Percentiles rank a stretch among this genome's conserved stretches.
These are phyloP conservation scores for Simalia tracyae DNA, from an alignment of 2,797 vertebrate species.

Conservation along the genomic window DNA sequence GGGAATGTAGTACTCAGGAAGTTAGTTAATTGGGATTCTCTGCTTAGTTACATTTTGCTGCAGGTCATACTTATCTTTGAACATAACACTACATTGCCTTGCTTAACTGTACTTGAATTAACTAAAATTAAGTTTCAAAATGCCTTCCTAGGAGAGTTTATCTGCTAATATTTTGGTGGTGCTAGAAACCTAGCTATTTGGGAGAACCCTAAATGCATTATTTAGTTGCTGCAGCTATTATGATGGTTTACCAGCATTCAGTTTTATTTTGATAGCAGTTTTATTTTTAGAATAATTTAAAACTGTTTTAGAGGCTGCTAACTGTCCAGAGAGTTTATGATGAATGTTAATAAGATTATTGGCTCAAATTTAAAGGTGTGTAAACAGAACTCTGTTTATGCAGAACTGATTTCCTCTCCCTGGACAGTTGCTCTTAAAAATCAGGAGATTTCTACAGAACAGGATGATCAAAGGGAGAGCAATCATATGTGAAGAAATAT, in stretches of 20 bases:
- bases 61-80: neutral
- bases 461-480: neutral
- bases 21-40: neutral
- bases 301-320: neutral
- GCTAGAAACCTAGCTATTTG: neutral
- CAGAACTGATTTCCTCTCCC: neutral
- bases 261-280: neutral
- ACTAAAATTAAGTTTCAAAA: neutral
- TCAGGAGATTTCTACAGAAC: neutral
- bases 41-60: neutral
- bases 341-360: neutral
- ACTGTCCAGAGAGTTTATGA: neutral
- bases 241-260: neutral
- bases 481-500: neutral
- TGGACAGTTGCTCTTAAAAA: neutral
- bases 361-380: neutral
- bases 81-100: neutral
- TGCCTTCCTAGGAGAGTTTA: neutral
- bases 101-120: neutral
- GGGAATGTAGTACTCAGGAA: neutral
- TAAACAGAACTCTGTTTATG: neutral
- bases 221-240: neutral
- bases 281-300: neutral
- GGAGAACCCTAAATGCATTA: neutral
- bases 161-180: neutral